Evolutionary conservation across 2,113 vertebrate genomes (phyloP).

Genomic region (Gavia stellata): DNA sequence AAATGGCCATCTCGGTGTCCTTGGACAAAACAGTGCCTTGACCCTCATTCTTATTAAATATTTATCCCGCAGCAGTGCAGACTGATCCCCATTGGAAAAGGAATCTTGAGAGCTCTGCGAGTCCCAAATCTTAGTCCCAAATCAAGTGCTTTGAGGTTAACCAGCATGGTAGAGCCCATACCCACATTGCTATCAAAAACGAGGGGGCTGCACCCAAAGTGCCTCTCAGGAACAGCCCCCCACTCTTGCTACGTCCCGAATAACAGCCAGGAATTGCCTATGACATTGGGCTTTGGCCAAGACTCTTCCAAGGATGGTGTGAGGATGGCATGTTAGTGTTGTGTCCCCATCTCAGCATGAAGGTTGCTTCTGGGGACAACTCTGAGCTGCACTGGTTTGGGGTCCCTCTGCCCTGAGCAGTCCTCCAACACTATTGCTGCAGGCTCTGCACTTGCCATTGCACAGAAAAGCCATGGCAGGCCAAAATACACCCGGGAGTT

Average conservation of each 20-base stretch:
- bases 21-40: slow-evolving; percentile 1
- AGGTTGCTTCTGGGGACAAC: neutral
- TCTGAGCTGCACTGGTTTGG: accelerated
- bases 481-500: neutral
- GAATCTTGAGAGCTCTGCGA: neutral
- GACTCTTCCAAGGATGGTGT: neutral
- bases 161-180: neutral
- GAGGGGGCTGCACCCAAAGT: neutral
- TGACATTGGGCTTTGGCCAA: neutral
- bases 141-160: neutral
- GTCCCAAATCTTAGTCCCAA: neutral
- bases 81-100: neutral
- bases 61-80: neutral
- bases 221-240: neutral
- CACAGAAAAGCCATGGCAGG: neutral
- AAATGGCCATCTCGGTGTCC: neutral
- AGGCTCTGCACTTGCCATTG: neutral
- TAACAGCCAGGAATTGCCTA: neutral
- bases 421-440: neutral
- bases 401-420: neutral
- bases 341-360: neutral
- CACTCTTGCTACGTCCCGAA: accelerated
- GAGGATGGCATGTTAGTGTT: neutral
- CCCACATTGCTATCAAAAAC: neutral
- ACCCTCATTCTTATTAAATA: slow-evolving; percentile 46